Evolutionary conservation across 2,797 vertebrate genomes (phyloP).

Genomic region (Glyptemys insculpta): DNA sequence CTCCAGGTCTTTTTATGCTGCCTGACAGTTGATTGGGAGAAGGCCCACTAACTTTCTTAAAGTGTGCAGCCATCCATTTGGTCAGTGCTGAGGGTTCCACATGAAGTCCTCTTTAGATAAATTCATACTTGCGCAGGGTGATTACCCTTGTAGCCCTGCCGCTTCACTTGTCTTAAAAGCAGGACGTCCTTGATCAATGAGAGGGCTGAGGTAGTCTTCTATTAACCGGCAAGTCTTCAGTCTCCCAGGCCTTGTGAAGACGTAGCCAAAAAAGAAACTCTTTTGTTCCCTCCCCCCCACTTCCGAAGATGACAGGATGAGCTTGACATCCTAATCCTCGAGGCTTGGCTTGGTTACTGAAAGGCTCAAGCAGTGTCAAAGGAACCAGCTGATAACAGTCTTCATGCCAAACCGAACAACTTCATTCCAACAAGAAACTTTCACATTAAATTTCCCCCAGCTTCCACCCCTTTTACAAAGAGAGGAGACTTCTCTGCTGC

Average conservation of each 20-base stretch:
- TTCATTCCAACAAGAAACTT: conserved; percentile 79
- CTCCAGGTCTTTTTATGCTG: conserved; percentile 76
- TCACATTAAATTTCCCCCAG: conserved; percentile 69
- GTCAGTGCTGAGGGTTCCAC: conserved; percentile 63
- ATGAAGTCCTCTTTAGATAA: conserved; percentile 81
- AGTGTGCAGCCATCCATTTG: conserved; percentile 81
- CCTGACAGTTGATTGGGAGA: conserved; percentile 84
- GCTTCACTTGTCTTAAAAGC: conserved; percentile 63
- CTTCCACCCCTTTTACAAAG: not conserved
- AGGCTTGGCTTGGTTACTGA: conserved; percentile 80
- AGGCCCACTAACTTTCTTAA: conserved; percentile 80
- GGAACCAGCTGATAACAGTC: conserved; percentile 77
- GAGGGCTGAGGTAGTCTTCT: conserved; percentile 49
- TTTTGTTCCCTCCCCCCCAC: not conserved
- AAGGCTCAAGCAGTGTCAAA: conserved; percentile 80
- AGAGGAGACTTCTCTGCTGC: conserved; percentile 45
- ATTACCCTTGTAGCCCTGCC: conserved; percentile 69
- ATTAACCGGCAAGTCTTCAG: conserved; percentile 57
- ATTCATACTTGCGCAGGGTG: conserved; percentile 71
- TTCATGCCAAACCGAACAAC: conserved; percentile 81
- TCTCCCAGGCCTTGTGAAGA: conserved; percentile 59
- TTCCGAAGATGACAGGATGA: conserved; percentile 80
- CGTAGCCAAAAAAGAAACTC: conserved; percentile 43
- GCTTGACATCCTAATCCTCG: conserved; percentile 87
- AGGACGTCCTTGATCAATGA: conserved; percentile 56